Evolutionary conservation across 2,888 invertebrate genomes (phyloP).

Genomic region (Hanleya hanleyi): DNA sequence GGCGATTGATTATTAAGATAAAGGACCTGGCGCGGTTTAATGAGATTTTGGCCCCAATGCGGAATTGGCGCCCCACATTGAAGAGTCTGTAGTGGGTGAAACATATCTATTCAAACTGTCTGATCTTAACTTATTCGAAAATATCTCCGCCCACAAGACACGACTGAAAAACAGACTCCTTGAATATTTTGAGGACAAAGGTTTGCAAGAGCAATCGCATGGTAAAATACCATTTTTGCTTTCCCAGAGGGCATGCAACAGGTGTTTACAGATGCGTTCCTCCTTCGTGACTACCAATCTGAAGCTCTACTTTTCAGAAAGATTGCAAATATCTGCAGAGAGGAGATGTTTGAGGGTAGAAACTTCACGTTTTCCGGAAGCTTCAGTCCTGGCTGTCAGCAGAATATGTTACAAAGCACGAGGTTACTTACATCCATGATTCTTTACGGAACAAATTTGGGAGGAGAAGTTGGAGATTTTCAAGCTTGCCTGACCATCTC

Average conservation of each 20-base stretch:
- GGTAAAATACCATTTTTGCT: background rate
- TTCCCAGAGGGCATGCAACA: background rate
- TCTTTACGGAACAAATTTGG: background rate
- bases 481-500: background rate
- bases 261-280: background rate
- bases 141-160: background rate
- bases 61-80: background rate
- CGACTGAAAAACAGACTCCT: background rate
- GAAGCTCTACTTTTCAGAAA: background rate
- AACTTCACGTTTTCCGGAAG: background rate
- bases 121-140: background rate
- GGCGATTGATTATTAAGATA: too few relatives aligned
- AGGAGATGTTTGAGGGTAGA: background rate
- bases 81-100: background rate
- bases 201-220: background rate
- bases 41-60: too few relatives aligned
- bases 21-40: too few relatives aligned
- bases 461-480: background rate
- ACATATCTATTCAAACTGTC: background rate
- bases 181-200: background rate
- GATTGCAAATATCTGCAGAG: background rate
- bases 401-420: background rate
- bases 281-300: background rate
- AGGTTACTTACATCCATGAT: background rate
- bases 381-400: background rate